Base-by-base conservation (phyloP, 2,113 vertebrate genomes). In the Plotosus lineatus region DNA sequence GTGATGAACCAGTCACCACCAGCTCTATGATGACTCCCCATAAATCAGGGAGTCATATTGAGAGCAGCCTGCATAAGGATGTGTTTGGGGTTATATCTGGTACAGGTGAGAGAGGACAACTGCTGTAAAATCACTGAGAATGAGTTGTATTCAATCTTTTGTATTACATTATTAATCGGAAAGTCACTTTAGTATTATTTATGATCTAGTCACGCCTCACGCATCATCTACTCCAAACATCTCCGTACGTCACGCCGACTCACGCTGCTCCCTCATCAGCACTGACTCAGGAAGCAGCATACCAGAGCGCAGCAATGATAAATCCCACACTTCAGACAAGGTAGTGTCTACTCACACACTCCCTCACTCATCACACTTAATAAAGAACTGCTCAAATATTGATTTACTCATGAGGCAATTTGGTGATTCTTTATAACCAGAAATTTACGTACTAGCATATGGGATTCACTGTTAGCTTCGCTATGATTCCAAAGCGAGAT, bases 81-180 rank as follows among this genome's bases (percentile, higher is more conserved):
- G 90, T 99, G 11, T 94, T 99, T 88, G 97, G 97, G n/a, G 98
- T 93, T 81, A 99, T 99, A 85, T 99, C 97, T 19, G 97, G 97
- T 88, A 96, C 97, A 72, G 94, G 97, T 99, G 89, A 94, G 85
- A 36, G 26, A 44, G 28, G 9, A 33, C n/a, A 55, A 3, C 50
- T 46, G 26, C 19, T 44, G 6, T 36, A 53, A n/a, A 66, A 1
- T 12, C 19, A 58, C 8, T n/a, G 55, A 53, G 55, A 23, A 26
- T 19, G 31, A 28, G 2, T n/a, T n/a, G n/a, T n/a, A n/a, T n/a
- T n/a, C n/a, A n/a, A n/a, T n/a, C n/a, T n/a, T n/a, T n/a, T n/a
- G n/a, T 23, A 9, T 15, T 21, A 19, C 6, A 28, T 28, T 44
- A 60, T 2, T 40, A n/a, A n/a, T n/a, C n/a, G n/a, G n/a, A n/a